A percentile compares a stretch with the other conserved stretches of the same genome.
Evolutionary conservation across 2,797 vertebrate genomes (phyloP).

Genomic region (Siniperca scherzeri): DNA sequence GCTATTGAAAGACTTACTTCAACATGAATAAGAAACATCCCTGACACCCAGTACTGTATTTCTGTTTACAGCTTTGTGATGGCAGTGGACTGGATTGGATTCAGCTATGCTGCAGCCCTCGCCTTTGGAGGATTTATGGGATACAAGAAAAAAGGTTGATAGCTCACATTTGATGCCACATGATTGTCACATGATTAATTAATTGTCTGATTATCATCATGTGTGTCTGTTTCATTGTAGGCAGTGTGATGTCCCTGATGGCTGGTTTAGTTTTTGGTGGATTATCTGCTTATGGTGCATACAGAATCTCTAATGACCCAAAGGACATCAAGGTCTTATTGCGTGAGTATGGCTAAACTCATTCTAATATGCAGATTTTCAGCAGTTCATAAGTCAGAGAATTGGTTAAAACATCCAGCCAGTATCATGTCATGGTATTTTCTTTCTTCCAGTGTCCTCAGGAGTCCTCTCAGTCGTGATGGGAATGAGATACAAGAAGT

Average conservation of each 20-base stretch:
- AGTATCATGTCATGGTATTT: not conserved
- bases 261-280: constrained; percentile 91
- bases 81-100: constrained; percentile 93
- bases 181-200: not conserved
- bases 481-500: constrained; percentile 94
- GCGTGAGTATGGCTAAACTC: constrained; percentile 84
- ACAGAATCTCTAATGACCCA: constrained; percentile 85
- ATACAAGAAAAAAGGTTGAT: constrained; percentile 92
- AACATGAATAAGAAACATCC: not conserved
- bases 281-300: constrained; percentile 91
- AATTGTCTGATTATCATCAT: not conserved
- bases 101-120: constrained; percentile 90
- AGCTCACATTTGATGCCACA: not conserved
- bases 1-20: not conserved
- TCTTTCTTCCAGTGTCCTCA: constrained; percentile 84
- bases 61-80: constrained; percentile 69
- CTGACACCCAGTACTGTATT: not conserved
- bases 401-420: not conserved
- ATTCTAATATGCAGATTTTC: not conserved
- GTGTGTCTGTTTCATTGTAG: constrained; percentile 71
- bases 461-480: constrained; percentile 90
- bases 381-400: not conserved
- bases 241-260: constrained; percentile 91
- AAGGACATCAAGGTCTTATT: constrained; percentile 90
- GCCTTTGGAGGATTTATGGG: constrained; percentile 90